phyloP scores from a whole-genome alignment of 2,113 vertebrate genomes.

The Mungos mungo region DNA sequence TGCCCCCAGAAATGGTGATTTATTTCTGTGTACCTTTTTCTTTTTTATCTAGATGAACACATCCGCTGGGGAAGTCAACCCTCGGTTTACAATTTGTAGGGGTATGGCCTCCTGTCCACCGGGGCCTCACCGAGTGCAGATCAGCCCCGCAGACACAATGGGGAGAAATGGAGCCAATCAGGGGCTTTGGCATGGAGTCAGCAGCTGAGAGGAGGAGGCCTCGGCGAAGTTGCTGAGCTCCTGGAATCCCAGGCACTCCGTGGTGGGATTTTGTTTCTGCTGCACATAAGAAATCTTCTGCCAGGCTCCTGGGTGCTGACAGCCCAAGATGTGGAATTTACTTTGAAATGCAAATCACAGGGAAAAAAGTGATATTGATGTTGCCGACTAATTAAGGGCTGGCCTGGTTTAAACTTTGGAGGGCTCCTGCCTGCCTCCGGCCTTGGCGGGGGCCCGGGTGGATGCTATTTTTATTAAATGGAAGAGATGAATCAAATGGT shows the following conservation, averaged over 20 bases:
- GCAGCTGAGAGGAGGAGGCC: background rate
- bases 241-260: background rate
- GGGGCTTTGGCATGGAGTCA: background rate
- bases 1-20: background rate
- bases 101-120: background rate
- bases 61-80: background rate
- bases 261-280: background rate
- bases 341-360: slow-evolving; percentile 70
- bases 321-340: slow-evolving; percentile 21
- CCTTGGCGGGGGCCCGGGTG: background rate
- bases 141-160: background rate
- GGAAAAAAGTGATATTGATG: slow-evolving; percentile 50
- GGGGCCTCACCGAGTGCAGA: background rate
- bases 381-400: slow-evolving; percentile 40
- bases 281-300: background rate
- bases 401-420: slow-evolving; percentile 59
- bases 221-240: background rate
- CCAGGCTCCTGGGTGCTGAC: slow-evolving; percentile 38
- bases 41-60: background rate
- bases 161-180: background rate
- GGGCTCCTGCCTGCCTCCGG: slow-evolving; percentile 40
- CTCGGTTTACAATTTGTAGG: background rate
- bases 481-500: slow-evolving; percentile 33
- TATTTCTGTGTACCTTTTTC: background rate
- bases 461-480: slow-evolving; percentile 58